Conservation (phyloP, 2,888 invertebrate genomes). For the Hoplodrina ambigua region DNA sequence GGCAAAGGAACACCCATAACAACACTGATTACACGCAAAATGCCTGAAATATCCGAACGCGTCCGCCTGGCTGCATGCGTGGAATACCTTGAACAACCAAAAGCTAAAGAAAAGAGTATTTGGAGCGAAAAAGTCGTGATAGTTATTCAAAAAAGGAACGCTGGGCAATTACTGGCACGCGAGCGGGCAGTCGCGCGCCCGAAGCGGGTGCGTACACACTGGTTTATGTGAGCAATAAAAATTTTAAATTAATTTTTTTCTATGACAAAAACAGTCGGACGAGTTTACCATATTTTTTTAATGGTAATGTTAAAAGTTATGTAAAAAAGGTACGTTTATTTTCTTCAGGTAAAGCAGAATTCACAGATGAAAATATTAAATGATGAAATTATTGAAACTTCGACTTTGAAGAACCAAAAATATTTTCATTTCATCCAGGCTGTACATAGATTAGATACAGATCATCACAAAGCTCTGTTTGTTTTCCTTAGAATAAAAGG, state of each 20-base stretch:
- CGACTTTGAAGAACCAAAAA: background rate
- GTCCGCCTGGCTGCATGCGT: constrained; percentile 84
- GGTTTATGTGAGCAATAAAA: constrained; percentile 56
- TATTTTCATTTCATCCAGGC: background rate
- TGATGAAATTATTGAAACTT: background rate
- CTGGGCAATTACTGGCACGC: constrained; percentile 89
- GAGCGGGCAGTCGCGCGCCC: constrained; percentile 88
- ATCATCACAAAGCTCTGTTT: background rate
- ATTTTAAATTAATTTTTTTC: constrained; percentile 54
- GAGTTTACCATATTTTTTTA: constrained; percentile 5
- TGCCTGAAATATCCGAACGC: constrained; percentile 85
- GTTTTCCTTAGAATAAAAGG: too few species aligned
- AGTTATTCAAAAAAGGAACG: constrained; percentile 89
- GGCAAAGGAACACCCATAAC: constrained; percentile 64
- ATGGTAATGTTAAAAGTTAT: background rate
- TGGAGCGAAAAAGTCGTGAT: constrained; percentile 90
- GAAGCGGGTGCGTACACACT: constrained; percentile 76
- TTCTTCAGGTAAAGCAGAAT: too few species aligned
- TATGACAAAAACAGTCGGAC: constrained; percentile 19
- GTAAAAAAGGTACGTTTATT: background rate
- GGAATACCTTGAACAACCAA: constrained; percentile 83
- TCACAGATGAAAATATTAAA: background rate
- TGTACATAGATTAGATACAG: too few species aligned
- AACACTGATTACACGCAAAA: constrained; percentile 71
- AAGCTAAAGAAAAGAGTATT: constrained; percentile 82